Base-by-base conservation (phyloP, 2,888 invertebrate species). In the Erynnis tages region DNA sequence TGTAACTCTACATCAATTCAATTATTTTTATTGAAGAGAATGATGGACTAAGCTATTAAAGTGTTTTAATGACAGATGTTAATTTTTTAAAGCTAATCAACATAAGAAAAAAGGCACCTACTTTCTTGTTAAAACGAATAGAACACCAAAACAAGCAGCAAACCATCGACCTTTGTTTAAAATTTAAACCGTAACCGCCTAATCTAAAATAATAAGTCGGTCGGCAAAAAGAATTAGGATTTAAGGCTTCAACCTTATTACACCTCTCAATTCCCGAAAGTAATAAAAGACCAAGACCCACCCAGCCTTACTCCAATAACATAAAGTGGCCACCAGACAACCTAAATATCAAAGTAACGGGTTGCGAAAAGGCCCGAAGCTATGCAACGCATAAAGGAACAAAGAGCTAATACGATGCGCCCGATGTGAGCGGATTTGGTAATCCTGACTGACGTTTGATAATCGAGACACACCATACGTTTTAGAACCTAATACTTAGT, bases 401-500 rank as follows among this genome's bases (percentile, higher is more conserved):
- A 34, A 50, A 34, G 43, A 16, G 21, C 23, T 41, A 50, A 43
- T 35, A 10, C 35, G 50, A 35, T 35, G 43, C 34, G 34, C 19
- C 23, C 34, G 32, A 35, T 27, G 50, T 43, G 41, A 43, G 50
- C 34, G 34, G 41, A 50, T 44, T 52, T 44, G 44, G 44, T 57
- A 61, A 63, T 60, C 58, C 53, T 59, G 55, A 60, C 54, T 62
- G 63, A 61, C 61, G 55, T 56, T 43, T 54, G 37, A 54, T 62
- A 54, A 59, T 61, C 50, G 56, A 53, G 30, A 29, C 44, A 21
- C 21, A 21, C 21, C 21, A 3, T 21, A 21, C 4, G 6, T 4
- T 21, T 4, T 21, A 4, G 6, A 21, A 21, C 21, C 3, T 6
- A 21, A 6, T 21, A 21, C 21, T 4, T 3, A 21, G 21, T 21